Base-by-base conservation (phyloP, 2,113 vertebrate genomes). In the Copsychus sechellarum region DNA sequence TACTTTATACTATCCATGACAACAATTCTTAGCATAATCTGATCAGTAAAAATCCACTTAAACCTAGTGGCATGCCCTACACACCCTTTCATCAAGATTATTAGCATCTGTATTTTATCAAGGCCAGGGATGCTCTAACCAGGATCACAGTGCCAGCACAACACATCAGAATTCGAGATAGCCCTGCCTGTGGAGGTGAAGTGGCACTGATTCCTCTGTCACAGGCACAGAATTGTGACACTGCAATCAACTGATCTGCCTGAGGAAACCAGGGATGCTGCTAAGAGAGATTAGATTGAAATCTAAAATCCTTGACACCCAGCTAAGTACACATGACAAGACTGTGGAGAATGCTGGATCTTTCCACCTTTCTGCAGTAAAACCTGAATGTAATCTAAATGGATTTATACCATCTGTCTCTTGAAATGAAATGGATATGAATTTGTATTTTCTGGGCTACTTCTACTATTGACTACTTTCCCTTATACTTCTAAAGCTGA, bases 291-390 rank as follows among this genome's bases (percentile, higher is more conserved):
- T 91, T 31, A 93, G 93, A 95, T 66, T 40, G 79, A 80, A 81
- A 94, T 90, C 87, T 82, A 19, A 83, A 90, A 83, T 65, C 86
- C 83, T 34, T 83, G 88, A 92, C 64, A 86, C 90, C 79, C 8
- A 36, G 50, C 56, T 77, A 92, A 95, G 51, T 38, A 33, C 64
- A 86, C 43, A 24, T 12, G 72, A 93, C 71, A 88, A 34, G 34
- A 70, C 3, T 73, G 73, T 53, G 66, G 31, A 82, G 50, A 94
- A 65, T 28, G 81, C 45, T 65, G 77, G 25, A 45, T 77, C 74
- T 71, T 73, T 82, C 83, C 82, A 94, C 54, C 45, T 54, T 77
- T 72, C 74, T 73, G 54, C 50, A 69, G 64, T 81, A 92, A 87
- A 84, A 81, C 25, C 62, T 26, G 42, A 81, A 71, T 62, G 47